Percentiles rank a stretch among this genome's conserved stretches.
Evolutionary conservation across 2,797 vertebrate species (phyloP).

Genomic region (Syngnathus rostellatus): DNA sequence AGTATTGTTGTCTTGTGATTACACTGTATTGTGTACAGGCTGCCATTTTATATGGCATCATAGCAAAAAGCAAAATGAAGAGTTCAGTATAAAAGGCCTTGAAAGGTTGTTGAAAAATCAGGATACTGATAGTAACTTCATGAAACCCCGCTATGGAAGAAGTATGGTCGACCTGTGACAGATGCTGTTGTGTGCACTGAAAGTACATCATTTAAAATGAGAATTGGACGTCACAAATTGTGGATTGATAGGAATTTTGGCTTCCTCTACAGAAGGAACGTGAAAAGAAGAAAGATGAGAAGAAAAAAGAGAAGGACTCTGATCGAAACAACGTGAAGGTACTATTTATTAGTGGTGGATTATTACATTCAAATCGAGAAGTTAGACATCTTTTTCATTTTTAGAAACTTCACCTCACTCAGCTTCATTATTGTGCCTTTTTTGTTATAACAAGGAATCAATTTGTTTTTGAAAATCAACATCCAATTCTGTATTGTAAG

Average conservation of each 20-base stretch:
- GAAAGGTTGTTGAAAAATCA: neutral
- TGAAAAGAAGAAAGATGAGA: slow-evolving; percentile 90
- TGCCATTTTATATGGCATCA: neutral
- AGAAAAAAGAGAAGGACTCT: slow-evolving; percentile 80
- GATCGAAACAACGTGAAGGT: slow-evolving; percentile 81
- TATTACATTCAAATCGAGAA: no score
- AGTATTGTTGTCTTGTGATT: neutral
- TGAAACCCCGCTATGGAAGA: no score
- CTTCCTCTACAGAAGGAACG: slow-evolving; percentile 75
- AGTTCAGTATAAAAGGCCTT: no score
- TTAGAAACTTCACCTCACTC: no score
- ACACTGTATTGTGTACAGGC: neutral
- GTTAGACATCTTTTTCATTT: no score
- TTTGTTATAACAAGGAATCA: no score
- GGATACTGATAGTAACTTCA: no score
- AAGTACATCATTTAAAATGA: neutral
- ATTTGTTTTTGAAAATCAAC: no score
- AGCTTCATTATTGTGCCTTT: no score
- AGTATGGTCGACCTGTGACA: neutral
- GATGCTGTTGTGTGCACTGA: neutral
- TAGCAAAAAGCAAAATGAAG: neutral
- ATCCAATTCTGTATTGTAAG: no score
- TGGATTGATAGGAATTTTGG: neutral
- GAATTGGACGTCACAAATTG: neutral
- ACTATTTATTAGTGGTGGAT: slow-evolving; percentile 17